These are phyloP conservation scores for Lepidostoma basale DNA, from an alignment of 1,140 invertebrate species.

Conservation along the genomic window DNA sequence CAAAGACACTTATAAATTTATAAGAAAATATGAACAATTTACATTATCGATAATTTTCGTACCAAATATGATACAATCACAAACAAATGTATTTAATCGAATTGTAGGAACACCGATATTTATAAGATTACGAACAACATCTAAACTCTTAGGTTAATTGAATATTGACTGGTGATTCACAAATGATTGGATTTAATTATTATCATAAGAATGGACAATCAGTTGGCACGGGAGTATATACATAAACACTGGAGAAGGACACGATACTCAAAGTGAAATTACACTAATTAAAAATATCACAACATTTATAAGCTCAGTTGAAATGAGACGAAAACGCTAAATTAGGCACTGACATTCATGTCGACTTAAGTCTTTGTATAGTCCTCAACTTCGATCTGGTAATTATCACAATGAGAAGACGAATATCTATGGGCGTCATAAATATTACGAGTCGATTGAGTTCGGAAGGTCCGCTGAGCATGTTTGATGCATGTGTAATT, in stretches of 20 bases:
- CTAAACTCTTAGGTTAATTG: not conserved
- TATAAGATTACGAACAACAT: not conserved
- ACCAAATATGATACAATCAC: slow-evolving; percentile 16
- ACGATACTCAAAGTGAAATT: slow-evolving; percentile 18
- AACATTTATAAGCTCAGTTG: slow-evolving; percentile 41
- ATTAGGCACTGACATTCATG: slow-evolving; percentile 15
- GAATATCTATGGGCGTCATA: no score
- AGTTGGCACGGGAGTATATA: slow-evolving; percentile 17
- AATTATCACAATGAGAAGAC: not conserved
- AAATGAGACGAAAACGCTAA: not conserved
- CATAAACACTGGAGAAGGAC: slow-evolving; percentile 2
- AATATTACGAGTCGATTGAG: no score
- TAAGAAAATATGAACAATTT: no score
- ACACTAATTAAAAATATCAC: slow-evolving; percentile 45
- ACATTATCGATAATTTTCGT: no score
- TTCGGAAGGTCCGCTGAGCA: no score
- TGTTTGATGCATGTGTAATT: no score
- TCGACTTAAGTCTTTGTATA: no score
- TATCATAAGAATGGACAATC: slow-evolving; percentile 38
- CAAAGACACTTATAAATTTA: no score
- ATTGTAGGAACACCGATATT: not conserved
- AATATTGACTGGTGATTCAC: slow-evolving; percentile 17
- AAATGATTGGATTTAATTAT: slow-evolving; percentile 2
- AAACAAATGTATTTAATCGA: slow-evolving; percentile 10
- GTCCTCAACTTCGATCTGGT: no score